These are phyloP conservation scores for Meloidogyne exigua DNA, from an alignment of 1,140 invertebrate genomes.

Conservation along the genomic window DNA sequence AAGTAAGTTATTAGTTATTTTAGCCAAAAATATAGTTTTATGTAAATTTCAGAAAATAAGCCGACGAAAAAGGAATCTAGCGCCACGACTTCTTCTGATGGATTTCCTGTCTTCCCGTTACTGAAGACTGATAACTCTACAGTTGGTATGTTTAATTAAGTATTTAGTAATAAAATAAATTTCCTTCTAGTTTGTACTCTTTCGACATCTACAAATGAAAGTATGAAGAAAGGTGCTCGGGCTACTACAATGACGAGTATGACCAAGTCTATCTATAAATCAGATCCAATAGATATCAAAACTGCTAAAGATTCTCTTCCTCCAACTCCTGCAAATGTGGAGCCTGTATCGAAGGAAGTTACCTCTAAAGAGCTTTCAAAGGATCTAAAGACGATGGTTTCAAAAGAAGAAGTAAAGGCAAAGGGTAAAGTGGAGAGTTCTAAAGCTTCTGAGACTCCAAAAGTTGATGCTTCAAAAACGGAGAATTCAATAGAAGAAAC, in stretches of 20 bases:
- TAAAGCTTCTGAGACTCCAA: background rate
- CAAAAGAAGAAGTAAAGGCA: background rate
- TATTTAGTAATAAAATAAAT: background rate
- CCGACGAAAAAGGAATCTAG: background rate
- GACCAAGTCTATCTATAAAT: background rate
- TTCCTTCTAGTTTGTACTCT: background rate
- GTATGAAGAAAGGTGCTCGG: background rate
- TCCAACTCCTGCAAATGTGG: no score
- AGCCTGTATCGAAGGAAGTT: background rate
- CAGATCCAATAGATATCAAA: background rate
- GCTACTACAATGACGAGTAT: background rate
- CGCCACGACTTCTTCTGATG: background rate
- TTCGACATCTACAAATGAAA: background rate
- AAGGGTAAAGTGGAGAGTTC: background rate
- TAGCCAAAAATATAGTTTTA: background rate
- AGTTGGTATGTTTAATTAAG: background rate
- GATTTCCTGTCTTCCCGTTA: background rate
- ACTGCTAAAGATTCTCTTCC: background rate
- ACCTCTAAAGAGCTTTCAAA: background rate
- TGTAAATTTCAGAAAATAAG: background rate
- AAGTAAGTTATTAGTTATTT: background rate
- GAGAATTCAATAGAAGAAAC: background rate
- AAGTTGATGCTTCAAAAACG: background rate
- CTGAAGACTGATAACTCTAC: background rate
- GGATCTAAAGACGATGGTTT: background rate